These are phyloP conservation scores for Pedionomus torquatus DNA, from an alignment of 2,113 vertebrate species.

Conservation along the genomic window DNA sequence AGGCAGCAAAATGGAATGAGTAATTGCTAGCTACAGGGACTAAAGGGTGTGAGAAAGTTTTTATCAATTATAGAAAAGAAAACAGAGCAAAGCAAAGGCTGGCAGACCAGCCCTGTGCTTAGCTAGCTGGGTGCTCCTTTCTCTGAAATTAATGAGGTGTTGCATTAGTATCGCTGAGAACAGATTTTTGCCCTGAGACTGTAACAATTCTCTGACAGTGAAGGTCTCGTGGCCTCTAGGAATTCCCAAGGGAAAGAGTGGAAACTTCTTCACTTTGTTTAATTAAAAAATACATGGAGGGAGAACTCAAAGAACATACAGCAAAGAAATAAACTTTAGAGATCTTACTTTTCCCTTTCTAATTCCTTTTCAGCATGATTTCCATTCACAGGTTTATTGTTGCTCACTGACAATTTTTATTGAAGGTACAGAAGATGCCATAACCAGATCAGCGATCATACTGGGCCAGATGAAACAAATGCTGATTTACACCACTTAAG, in stretches of 20 bases:
- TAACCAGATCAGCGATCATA: not conserved
- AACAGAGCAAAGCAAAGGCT: not conserved
- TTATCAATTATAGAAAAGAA: slow-evolving; percentile 22
- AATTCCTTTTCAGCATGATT: not conserved
- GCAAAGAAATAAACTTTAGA: not conserved
- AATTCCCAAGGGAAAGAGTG: not conserved
- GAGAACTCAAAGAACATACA: not conserved
- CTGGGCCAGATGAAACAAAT: not conserved
- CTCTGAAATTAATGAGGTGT: not conserved
- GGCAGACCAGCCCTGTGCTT: not conserved
- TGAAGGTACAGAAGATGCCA: not conserved
- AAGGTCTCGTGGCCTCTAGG: not conserved
- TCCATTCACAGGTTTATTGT: not conserved
- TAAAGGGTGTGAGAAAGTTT: not conserved
- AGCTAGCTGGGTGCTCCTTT: not conserved
- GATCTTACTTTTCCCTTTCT: not conserved
- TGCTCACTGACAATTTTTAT: not conserved
- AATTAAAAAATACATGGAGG: not conserved
- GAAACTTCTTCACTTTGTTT: not conserved
- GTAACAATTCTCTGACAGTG: not conserved
- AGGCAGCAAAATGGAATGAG: slow-evolving; percentile 29
- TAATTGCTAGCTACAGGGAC: slow-evolving; percentile 16
- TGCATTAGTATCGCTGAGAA: not conserved
- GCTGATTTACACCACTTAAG: not conserved
- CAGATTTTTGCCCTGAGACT: not conserved